phyloP scores from a whole-genome alignment of 1,140 invertebrate genomes.

The Drosophila pandora region DNA sequence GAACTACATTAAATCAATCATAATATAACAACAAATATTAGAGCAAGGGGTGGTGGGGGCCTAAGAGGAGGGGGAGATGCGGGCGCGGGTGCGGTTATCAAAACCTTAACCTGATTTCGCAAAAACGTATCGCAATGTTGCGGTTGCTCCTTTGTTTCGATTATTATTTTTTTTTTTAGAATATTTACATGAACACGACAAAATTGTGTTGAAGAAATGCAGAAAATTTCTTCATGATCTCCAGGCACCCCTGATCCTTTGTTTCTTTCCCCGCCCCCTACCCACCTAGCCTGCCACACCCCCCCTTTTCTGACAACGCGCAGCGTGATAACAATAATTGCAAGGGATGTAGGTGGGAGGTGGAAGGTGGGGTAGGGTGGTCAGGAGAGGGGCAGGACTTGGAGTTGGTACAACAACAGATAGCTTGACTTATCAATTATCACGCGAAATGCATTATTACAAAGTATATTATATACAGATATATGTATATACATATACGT shows the following conservation, averaged over 20 bases:
- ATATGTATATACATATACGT: slow-evolving; percentile 18
- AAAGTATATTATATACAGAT: slow-evolving; percentile 32
- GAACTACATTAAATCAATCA: slow-evolving; percentile 71
- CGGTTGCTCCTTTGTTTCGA: slow-evolving; percentile 27
- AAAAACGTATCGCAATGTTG: slow-evolving; percentile 31
- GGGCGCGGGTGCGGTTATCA: slow-evolving; percentile 35
- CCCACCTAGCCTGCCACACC: not conserved
- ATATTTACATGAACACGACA: slow-evolving; percentile 56
- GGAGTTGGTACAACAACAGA: slow-evolving; percentile 41
- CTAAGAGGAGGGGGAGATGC: not conserved
- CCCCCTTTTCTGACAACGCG: slow-evolving; percentile 26
- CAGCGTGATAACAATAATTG: slow-evolving; percentile 55
- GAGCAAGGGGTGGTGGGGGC: slow-evolving; percentile 21
- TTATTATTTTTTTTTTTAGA: slow-evolving; percentile 23
- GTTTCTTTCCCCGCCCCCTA: not conserved
- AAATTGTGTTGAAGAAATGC: slow-evolving; percentile 37
- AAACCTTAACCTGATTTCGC: slow-evolving; percentile 52
- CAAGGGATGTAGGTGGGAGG: slow-evolving; percentile 5
- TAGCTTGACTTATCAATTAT: slow-evolving; percentile 78
- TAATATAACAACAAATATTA: slow-evolving; percentile 76
- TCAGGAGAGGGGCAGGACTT: not conserved
- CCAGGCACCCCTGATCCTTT: slow-evolving; percentile 11
- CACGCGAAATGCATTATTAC: slow-evolving; percentile 78
- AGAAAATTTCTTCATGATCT: slow-evolving; percentile 43
- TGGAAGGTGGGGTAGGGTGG: not conserved